Evolutionary conservation across 2,888 invertebrate species (phyloP).

Genomic region (Amphiduros pacificus): DNA sequence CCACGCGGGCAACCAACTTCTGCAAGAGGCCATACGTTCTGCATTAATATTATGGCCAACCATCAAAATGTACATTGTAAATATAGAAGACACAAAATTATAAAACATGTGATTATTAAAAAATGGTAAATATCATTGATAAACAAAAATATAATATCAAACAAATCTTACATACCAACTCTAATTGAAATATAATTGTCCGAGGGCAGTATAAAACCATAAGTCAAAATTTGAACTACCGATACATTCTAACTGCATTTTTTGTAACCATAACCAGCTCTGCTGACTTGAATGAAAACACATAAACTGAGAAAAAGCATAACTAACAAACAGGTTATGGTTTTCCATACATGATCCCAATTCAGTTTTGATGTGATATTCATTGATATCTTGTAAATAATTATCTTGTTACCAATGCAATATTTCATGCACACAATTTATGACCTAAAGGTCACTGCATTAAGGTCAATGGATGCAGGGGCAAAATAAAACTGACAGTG

Average conservation of each 20-base stretch:
- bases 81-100: not conserved
- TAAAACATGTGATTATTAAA: not conserved
- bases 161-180: not conserved
- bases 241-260: not conserved
- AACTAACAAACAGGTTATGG: too few species aligned
- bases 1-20: conserved; percentile 26
- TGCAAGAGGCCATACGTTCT: not conserved
- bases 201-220: not conserved
- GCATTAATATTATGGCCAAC: not conserved
- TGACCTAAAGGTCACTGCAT: too few species aligned
- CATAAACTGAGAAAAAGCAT: too few species aligned
- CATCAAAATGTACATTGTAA: not conserved
- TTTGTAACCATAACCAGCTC: not conserved
- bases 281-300: not conserved
- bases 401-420: too few species aligned
- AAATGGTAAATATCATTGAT: too few species aligned
- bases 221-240: not conserved
- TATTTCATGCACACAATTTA: too few species aligned
- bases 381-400: too few species aligned
- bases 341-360: too few species aligned
- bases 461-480: too few species aligned
- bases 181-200: not conserved
- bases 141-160: not conserved
- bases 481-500: too few species aligned
- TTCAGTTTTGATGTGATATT: too few species aligned